Evolutionary conservation across 2,797 vertebrate species (phyloP).

Genomic region (Meda fulgida): DNA sequence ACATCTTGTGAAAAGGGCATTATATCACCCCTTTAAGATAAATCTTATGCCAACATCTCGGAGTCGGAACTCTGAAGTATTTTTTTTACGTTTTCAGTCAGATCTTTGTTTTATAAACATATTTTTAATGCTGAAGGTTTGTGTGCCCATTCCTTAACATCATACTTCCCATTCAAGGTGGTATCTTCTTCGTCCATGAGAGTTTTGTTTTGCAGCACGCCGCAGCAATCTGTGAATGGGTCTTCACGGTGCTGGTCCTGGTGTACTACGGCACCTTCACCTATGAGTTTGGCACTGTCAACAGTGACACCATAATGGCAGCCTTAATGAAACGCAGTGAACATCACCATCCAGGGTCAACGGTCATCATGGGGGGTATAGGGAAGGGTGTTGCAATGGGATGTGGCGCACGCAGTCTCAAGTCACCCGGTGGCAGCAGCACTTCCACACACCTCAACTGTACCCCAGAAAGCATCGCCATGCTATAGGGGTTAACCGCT

Average conservation of each 20-base stretch:
- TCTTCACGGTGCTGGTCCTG: conserved; percentile 93
- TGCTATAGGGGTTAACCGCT: conserved; percentile 76
- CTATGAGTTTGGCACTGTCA: conserved; percentile 94
- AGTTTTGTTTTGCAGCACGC: conserved; percentile 92
- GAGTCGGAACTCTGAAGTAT: neutral
- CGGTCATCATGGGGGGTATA: conserved; percentile 75
- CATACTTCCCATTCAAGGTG: conserved; percentile 72
- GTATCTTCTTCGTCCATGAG: conserved; percentile 93
- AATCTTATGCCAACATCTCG: neutral
- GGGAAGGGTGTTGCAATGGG: conserved; percentile 70
- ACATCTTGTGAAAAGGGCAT: too few relatives aligned
- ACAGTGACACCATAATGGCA: conserved; percentile 90
- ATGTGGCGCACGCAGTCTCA: conserved; percentile 80
- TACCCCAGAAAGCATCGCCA: conserved; percentile 87
- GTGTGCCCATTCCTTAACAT: conserved; percentile 43
- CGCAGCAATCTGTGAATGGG: conserved; percentile 95
- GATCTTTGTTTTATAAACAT: neutral
- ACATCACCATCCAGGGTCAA: conserved; percentile 65
- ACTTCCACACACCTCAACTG: conserved; percentile 90
- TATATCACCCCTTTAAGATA: neutral
- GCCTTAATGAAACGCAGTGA: conserved; percentile 77
- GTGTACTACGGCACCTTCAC: conserved; percentile 97
- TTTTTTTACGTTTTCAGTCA: neutral
- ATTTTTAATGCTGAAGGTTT: neutral
- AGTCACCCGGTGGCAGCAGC: conserved; percentile 87